phyloP scores from a whole-genome alignment of 2,113 vertebrate genomes.

The Xenopus tropicalis region DNA sequence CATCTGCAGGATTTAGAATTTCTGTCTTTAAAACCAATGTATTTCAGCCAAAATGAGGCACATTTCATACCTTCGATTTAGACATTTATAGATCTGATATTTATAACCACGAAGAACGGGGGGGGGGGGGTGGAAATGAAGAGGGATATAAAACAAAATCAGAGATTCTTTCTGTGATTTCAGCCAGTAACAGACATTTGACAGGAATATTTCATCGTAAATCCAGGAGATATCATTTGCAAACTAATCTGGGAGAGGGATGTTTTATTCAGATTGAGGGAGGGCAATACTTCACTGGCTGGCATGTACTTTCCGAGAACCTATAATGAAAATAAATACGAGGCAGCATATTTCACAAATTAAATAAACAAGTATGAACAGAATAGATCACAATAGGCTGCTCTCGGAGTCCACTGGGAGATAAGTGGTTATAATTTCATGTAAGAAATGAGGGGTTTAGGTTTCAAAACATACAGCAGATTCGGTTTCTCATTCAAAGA shows the following conservation, averaged over 20 bases:
- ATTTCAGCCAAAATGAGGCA: neutral
- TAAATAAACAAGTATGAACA: slow-evolving; percentile 10
- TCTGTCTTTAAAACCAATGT: no score
- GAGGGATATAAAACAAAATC: slow-evolving; percentile 17
- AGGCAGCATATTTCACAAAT: slow-evolving; percentile 8
- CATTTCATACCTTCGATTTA: neutral
- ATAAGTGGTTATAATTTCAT: slow-evolving; percentile 6
- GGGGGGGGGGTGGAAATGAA: neutral
- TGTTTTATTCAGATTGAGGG: slow-evolving; percentile 32
- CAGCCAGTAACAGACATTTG: slow-evolving; percentile 8
- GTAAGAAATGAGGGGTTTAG: slow-evolving; percentile 7
- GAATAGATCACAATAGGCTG: slow-evolving; percentile 18
- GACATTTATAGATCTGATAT: slow-evolving; percentile 19
- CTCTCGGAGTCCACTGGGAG: slow-evolving; percentile 5
- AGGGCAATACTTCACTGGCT: slow-evolving; percentile 15
- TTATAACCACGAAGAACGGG: slow-evolving; percentile 9
- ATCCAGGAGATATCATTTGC: slow-evolving; percentile 31
- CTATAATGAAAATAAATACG: slow-evolving; percentile 19
- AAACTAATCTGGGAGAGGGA: slow-evolving; percentile 30
- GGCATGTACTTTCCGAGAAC: slow-evolving; percentile 6
- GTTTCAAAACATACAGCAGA: neutral
- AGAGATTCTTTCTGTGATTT: slow-evolving; percentile 9
- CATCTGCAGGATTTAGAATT: no score
- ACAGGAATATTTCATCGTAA: slow-evolving; percentile 38
- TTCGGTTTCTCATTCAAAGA: neutral